phyloP scores from a whole-genome alignment of 2,113 vertebrate species.

The Carollia perspicillata region DNA sequence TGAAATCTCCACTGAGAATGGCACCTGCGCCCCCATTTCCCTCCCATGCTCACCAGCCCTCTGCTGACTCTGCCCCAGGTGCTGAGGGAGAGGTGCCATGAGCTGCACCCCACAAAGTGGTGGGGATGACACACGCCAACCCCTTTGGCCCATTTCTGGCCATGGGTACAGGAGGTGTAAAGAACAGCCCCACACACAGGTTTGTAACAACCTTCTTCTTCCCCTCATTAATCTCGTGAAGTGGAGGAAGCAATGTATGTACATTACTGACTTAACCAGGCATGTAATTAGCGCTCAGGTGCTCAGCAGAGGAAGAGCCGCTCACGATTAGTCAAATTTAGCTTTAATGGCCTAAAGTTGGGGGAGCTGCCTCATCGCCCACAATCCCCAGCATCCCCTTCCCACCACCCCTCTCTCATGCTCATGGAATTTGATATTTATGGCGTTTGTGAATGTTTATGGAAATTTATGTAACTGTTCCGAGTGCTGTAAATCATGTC shows the following conservation, averaged over 20 bases:
- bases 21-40: neutral
- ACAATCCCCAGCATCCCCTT: neutral
- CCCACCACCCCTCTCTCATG: fast-evolving
- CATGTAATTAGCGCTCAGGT: slow-evolving; percentile 86
- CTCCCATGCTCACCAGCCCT: neutral
- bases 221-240: slow-evolving; percentile 83
- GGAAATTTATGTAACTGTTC: slow-evolving; percentile 24
- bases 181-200: slow-evolving; percentile 54
- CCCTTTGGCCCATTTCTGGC: slow-evolving; percentile 65
- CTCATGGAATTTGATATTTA: neutral
- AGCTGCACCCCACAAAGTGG: slow-evolving; percentile 38
- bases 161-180: slow-evolving; percentile 68
- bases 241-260: slow-evolving; percentile 70
- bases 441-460: neutral
- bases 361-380: neutral
- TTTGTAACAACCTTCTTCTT: slow-evolving; percentile 79
- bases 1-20: neutral
- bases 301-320: slow-evolving; percentile 76
- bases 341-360: slow-evolving; percentile 77
- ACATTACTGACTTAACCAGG: slow-evolving; percentile 87
- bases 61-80: neutral
- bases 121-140: slow-evolving; percentile 41
- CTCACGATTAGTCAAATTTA: slow-evolving; percentile 78
- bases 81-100: neutral
- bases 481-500: neutral